Percentiles rank a stretch among this genome's conserved stretches.
phyloP scores from a whole-genome alignment of 1,140 invertebrate species.

The Plutomurus gul region DNA sequence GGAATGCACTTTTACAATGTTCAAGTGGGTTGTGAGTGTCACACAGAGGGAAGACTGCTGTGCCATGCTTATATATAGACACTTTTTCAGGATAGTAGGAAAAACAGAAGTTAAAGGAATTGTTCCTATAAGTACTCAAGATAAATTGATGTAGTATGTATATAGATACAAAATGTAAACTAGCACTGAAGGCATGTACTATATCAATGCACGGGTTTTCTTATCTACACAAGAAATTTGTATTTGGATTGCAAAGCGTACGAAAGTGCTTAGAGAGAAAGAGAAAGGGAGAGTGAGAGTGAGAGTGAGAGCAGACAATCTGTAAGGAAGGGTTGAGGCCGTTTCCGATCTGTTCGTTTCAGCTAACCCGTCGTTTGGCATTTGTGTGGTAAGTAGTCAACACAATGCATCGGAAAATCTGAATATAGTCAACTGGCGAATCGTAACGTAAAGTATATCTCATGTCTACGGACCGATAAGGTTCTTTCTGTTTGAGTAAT shows the following conservation, averaged over 20 bases:
- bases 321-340: conserved; percentile 37
- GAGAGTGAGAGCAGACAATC: conserved; percentile 3
- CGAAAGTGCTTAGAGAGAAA: neutral
- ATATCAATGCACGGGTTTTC: neutral
- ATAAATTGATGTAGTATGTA: neutral
- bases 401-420: no score
- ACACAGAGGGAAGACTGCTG: neutral
- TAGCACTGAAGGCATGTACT: neutral
- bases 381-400: neutral
- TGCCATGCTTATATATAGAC: neutral
- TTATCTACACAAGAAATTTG: neutral
- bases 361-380: neutral
- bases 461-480: no score
- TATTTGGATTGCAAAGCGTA: neutral
- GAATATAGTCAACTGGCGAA: no score
- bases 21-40: conserved; percentile 5
- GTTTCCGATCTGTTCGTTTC: conserved; percentile 33
- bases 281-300: neutral
- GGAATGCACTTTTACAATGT: conserved; percentile 3
- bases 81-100: neutral
- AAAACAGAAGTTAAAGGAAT: neutral
- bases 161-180: neutral
- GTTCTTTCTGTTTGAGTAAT: no score
- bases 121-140: neutral
- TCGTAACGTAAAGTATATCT: no score